Evolutionary conservation across 2,888 invertebrate genomes (phyloP).

Genomic region (Taenaris catops): DNA sequence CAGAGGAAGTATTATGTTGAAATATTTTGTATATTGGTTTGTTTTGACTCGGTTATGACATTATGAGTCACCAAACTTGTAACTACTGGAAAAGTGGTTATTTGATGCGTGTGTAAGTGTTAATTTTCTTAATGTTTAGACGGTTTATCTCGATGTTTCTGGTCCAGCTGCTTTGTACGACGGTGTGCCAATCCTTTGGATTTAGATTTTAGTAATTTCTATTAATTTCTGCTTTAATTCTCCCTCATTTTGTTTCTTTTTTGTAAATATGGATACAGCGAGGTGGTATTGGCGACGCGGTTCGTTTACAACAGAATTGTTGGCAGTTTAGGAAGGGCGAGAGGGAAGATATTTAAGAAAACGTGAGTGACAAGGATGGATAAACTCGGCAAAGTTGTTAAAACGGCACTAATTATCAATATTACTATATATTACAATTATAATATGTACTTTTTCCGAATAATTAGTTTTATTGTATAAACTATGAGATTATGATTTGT

Average conservation of each 20-base stretch:
- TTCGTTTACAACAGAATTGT: conserved; percentile 56
- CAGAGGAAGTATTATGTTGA: no score
- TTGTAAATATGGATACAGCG: conserved; percentile 34
- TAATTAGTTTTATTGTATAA: background rate
- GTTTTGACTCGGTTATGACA: no score
- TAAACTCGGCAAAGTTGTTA: conserved; percentile 8
- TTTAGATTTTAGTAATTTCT: background rate
- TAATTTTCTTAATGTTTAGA: no score
- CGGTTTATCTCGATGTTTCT: no score
- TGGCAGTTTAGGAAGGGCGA: conserved; percentile 60
- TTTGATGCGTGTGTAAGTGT: no score
- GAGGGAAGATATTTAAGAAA: conserved; percentile 68
- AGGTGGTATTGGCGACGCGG: conserved; percentile 48
- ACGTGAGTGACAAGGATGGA: conserved; percentile 56
- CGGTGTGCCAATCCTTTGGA: no score
- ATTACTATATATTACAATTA: no score
- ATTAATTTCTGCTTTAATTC: no score
- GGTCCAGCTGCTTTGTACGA: no score
- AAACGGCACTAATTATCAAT: conserved; percentile 2
- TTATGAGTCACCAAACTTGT: no score
- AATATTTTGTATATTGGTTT: no score
- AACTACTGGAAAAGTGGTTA: no score
- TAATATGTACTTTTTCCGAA: background rate
- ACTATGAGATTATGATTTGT: background rate
- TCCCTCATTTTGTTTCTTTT: conserved; percentile 9